Conservation (phyloP, 2,113 vertebrate genomes). For the Oenanthe melanoleuca region DNA sequence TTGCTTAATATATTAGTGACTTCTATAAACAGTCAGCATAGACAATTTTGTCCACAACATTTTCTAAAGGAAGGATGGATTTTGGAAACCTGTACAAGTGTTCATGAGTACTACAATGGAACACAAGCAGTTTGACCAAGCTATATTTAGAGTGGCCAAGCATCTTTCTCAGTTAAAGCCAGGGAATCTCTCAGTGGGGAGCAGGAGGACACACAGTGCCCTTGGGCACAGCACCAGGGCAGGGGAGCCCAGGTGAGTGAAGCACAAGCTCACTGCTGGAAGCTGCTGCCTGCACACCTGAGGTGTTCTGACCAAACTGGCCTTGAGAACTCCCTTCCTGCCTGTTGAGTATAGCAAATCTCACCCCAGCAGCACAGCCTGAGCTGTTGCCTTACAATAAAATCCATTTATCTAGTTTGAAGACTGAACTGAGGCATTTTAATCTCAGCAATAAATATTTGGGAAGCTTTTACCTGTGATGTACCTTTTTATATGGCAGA, state of each 20-base stretch:
- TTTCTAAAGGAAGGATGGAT: neutral
- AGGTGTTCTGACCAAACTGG: neutral
- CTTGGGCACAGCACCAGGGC: neutral
- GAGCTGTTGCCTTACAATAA: neutral
- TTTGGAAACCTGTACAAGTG: neutral
- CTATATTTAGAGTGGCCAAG: neutral
- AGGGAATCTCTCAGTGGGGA: neutral
- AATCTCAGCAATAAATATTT: neutral
- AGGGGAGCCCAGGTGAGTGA: neutral
- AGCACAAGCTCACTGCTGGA: neutral
- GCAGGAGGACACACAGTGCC: neutral
- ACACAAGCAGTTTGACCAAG: neutral
- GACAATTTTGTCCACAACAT: neutral
- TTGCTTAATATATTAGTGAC: neutral
- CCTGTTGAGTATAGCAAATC: fast-evolving
- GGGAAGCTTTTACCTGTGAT: neutral
- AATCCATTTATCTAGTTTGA: neutral
- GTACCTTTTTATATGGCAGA: neutral
- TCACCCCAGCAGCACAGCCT: neutral
- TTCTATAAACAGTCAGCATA: neutral
- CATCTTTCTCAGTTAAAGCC: neutral
- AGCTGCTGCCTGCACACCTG: neutral
- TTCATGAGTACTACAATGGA: neutral
- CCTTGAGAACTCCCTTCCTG: neutral
- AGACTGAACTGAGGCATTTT: neutral